Conservation (phyloP, 2,797 vertebrate species). For the Myioborus miniatus region DNA sequence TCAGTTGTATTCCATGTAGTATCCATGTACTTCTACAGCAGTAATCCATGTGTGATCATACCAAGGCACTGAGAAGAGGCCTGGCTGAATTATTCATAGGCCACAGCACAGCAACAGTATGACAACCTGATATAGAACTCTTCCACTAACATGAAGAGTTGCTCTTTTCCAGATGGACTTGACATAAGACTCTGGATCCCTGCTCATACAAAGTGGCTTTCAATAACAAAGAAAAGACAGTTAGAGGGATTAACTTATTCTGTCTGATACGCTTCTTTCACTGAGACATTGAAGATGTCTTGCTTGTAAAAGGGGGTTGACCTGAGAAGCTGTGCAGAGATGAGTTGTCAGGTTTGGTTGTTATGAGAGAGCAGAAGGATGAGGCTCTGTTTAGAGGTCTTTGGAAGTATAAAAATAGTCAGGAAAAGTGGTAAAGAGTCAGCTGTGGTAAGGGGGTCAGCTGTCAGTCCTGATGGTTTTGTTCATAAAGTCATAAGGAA, state of each 20-base stretch:
- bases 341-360: background rate
- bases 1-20: background rate
- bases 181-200: background rate
- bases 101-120: background rate
- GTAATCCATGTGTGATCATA: accelerated
- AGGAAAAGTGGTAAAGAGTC: background rate
- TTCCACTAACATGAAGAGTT: background rate
- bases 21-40: background rate
- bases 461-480: background rate
- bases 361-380: background rate
- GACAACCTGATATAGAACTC: background rate
- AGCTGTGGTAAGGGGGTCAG: background rate
- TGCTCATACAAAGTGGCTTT: background rate
- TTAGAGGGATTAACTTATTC: background rate
- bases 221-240: background rate
- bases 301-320: background rate
- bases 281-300: background rate
- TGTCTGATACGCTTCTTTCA: background rate
- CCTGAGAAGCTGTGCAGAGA: background rate
- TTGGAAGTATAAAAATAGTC: background rate
- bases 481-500: background rate
- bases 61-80: background rate
- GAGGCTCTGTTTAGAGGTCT: background rate
- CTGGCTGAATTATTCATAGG: background rate
- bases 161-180: background rate